A percentile compares a stretch with the other conserved stretches of the same genome.
Evolutionary conservation across 1,140 invertebrate genomes (phyloP).

Genomic region (Bombus turneri): DNA sequence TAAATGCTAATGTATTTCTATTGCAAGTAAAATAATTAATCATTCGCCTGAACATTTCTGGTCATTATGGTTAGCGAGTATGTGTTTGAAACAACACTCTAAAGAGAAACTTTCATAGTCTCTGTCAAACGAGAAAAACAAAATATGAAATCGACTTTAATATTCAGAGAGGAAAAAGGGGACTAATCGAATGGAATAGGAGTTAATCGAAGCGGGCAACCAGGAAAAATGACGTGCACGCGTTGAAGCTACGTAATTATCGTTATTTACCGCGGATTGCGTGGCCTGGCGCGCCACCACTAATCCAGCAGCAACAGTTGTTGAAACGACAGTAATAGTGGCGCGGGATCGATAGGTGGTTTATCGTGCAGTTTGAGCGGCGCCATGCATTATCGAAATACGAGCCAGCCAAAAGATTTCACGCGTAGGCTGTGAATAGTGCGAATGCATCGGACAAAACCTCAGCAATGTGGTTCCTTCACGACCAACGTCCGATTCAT

Average conservation of each 20-base stretch:
- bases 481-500: background rate
- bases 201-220: background rate
- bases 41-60: background rate
- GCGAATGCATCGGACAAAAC: background rate
- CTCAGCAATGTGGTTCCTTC: background rate
- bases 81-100: background rate
- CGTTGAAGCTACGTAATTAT: constrained; percentile 30
- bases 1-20: background rate
- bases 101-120: background rate
- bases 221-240: constrained; percentile 6
- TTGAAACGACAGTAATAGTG: constrained; percentile 49
- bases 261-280: constrained; percentile 38
- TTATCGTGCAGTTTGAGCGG: constrained; percentile 36
- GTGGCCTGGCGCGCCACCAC: constrained; percentile 18
- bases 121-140: background rate
- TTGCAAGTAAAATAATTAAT: background rate
- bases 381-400: constrained; percentile 42
- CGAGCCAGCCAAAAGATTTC: constrained; percentile 36
- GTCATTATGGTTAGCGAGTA: background rate
- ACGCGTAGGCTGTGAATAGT: background rate
- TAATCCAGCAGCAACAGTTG: constrained; percentile 51
- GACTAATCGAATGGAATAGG: background rate
- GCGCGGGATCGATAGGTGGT: constrained; percentile 40
- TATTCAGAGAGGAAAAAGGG: background rate
- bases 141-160: background rate